phyloP scores from a whole-genome alignment of 2,888 invertebrate genomes.

The Rotaria macrura region DNA sequence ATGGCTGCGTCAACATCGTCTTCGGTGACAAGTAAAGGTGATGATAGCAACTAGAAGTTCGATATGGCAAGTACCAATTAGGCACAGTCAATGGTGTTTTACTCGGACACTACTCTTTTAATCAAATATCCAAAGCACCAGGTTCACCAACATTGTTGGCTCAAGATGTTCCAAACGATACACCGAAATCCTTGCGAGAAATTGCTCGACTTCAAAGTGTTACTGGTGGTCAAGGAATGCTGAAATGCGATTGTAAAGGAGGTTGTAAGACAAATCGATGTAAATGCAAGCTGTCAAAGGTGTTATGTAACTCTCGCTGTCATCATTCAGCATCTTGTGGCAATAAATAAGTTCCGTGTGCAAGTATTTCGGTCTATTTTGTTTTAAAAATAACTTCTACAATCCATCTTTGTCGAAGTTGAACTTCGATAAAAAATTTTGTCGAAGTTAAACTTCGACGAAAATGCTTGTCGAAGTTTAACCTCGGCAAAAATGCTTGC shows the following conservation, averaged over 20 bases:
- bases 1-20: too few species aligned
- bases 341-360: neutral
- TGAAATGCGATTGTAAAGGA: slow-evolving; percentile 24
- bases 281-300: neutral
- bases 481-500: too few species aligned
- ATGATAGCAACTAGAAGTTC: too few species aligned
- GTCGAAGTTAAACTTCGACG: too few species aligned
- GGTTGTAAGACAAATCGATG: neutral
- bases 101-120: neutral
- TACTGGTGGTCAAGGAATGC: slow-evolving; percentile 24
- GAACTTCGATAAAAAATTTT: too few species aligned
- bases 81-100: neutral
- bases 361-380: too few species aligned
- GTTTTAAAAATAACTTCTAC: too few species aligned
- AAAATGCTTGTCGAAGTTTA: too few species aligned
- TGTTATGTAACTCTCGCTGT: neutral
- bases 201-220: neutral
- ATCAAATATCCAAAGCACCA: neutral
- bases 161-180: neutral
- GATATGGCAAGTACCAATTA: too few species aligned
- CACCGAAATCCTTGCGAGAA: slow-evolving; percentile 17
- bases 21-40: too few species aligned
- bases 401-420: too few species aligned
- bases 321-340: neutral
- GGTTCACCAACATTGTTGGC: neutral